Conservation (phyloP, 1,140 invertebrate genomes). For the Nephotettix cincticeps region DNA sequence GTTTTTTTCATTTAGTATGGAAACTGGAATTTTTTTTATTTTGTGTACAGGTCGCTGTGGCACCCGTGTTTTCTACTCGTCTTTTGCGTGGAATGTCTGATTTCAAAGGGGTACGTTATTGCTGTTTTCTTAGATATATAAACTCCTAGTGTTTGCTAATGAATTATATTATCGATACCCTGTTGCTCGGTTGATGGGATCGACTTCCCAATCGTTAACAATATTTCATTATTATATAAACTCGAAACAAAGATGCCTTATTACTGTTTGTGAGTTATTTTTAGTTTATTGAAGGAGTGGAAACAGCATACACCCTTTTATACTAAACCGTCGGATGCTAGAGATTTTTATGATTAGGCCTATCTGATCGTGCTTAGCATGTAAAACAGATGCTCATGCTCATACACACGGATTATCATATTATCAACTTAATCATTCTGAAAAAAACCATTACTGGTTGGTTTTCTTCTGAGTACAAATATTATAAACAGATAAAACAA, state of each 20-base stretch:
- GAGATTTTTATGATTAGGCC: slow-evolving; percentile 3
- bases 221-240: slow-evolving; percentile 38
- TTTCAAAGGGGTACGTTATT: slow-evolving; percentile 39
- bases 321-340: neutral
- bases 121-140: slow-evolving; percentile 39
- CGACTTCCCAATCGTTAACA: slow-evolving; percentile 31
- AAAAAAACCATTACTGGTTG: neutral
- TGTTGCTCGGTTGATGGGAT: slow-evolving; percentile 31
- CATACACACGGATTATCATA: neutral
- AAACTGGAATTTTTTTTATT: slow-evolving; percentile 31
- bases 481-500: neutral
- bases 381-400: neutral
- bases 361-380: neutral
- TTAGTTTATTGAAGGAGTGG: slow-evolving; percentile 28
- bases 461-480: neutral
- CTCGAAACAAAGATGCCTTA: slow-evolving; percentile 42
- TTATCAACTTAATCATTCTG: neutral
- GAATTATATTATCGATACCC: slow-evolving; percentile 28
- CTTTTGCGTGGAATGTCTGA: slow-evolving; percentile 32
- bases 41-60: slow-evolving; percentile 32
- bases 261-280: slow-evolving; percentile 42
- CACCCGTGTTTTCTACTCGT: slow-evolving; percentile 33
- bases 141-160: slow-evolving; percentile 22
- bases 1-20: slow-evolving; percentile 25
- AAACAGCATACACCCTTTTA: neutral